Conservation (phyloP, 2,113 vertebrate species). For the Phalacrocorax aristotelis region DNA sequence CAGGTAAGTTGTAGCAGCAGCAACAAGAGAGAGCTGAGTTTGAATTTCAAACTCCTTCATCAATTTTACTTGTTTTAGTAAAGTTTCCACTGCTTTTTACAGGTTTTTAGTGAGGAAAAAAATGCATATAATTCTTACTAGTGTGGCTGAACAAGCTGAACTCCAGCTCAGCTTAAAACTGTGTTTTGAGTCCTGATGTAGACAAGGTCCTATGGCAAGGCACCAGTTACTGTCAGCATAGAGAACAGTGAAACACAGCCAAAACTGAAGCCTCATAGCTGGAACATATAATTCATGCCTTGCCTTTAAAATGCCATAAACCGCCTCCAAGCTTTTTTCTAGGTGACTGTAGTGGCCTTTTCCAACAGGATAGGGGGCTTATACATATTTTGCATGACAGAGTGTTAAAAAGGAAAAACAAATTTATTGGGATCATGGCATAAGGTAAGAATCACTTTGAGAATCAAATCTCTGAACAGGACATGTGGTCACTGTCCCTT, state of each 20-base stretch:
- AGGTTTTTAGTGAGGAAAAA: background rate
- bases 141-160: background rate
- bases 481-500: background rate
- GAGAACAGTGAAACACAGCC: background rate
- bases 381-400: background rate
- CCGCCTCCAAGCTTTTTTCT: background rate
- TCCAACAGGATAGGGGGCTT: background rate
- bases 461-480: background rate
- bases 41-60: background rate
- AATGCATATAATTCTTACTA: background rate
- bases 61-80: background rate
- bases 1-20: constrained; percentile 63
- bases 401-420: background rate
- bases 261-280: background rate
- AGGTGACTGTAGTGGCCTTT: background rate
- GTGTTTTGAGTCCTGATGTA: background rate
- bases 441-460: background rate
- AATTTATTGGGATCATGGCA: background rate
- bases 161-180: background rate
- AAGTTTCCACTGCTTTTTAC: background rate
- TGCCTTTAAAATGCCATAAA: background rate
- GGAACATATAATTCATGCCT: background rate
- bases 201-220: background rate
- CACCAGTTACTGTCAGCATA: background rate
- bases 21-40: background rate